These are phyloP conservation scores for Epirrhoe tristata DNA, from an alignment of 2,888 invertebrate species.

Conservation along the genomic window DNA sequence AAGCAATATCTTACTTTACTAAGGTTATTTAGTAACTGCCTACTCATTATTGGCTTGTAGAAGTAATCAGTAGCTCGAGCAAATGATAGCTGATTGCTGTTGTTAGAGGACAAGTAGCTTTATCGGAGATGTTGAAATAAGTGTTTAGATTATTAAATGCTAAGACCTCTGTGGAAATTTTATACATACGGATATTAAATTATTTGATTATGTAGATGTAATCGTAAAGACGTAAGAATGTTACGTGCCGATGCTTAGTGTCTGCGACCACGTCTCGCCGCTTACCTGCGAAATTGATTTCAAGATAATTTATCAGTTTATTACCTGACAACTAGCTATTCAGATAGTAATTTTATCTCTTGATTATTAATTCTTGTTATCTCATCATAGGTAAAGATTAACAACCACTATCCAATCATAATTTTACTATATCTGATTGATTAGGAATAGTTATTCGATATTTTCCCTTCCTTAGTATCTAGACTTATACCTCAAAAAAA, in stretches of 20 bases:
- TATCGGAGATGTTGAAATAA: no score
- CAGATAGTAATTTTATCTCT: conserved; percentile 32
- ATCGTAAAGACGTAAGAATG: conserved; percentile 54
- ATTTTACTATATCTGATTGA: background rate
- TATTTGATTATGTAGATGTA: conserved; percentile 45
- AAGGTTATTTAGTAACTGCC: no score
- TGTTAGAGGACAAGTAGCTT: no score
- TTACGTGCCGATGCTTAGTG: conserved; percentile 45
- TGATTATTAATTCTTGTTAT: conserved; percentile 20
- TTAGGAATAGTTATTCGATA: no score
- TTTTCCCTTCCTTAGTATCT: no score
- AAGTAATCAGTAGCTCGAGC: no score
- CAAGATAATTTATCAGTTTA: conserved; percentile 55
- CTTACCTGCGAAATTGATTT: conserved; percentile 52
- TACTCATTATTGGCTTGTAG: no score
- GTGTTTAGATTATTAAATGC: conserved; percentile 5
- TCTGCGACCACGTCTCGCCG: conserved; percentile 35
- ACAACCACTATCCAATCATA: background rate
- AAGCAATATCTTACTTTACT: no score
- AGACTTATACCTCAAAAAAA: background rate
- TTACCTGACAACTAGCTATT: conserved; percentile 45
- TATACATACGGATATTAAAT: conserved; percentile 38
- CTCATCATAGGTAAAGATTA: conserved; percentile 1
- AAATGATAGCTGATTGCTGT: no score
- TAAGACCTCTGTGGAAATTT: conserved; percentile 11